Evolutionary conservation across 2,888 invertebrate genomes (phyloP).

Genomic region (Venusia cambrica): DNA sequence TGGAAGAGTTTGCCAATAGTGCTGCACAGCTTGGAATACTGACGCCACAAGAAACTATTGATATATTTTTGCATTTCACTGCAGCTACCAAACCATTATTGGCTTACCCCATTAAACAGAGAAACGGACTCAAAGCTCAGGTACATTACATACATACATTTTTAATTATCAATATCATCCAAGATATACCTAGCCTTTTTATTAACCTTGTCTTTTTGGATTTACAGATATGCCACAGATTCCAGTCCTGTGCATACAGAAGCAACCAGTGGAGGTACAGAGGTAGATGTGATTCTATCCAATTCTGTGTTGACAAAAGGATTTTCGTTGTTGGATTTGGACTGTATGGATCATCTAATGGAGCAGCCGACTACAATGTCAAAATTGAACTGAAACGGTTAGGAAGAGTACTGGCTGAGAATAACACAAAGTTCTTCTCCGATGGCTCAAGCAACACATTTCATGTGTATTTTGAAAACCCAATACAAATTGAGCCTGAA

Average conservation of each 20-base stretch:
- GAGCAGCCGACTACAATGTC: slow-evolving; percentile 96
- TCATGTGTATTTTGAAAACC: slow-evolving; percentile 90
- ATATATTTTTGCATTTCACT: slow-evolving; percentile 97
- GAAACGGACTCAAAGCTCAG: slow-evolving; percentile 94
- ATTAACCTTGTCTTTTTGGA: slow-evolving; percentile 27
- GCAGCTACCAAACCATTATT: slow-evolving; percentile 92
- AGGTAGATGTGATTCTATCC: slow-evolving; percentile 97
- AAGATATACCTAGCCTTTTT: too few species aligned
- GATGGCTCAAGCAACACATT: slow-evolving; percentile 98
- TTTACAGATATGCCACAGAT: slow-evolving; percentile 96
- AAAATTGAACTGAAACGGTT: slow-evolving; percentile 96
- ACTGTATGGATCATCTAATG: slow-evolving; percentile 96
- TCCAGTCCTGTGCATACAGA: slow-evolving; percentile 97
- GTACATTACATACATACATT: too few species aligned
- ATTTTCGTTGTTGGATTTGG: slow-evolving; percentile 98
- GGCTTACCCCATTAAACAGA: slow-evolving; percentile 89
- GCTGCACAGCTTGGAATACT: slow-evolving; percentile 96
- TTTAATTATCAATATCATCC: too few species aligned
- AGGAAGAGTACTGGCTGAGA: slow-evolving; percentile 93
- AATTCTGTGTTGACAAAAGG: slow-evolving; percentile 96
- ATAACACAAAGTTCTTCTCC: slow-evolving; percentile 96
- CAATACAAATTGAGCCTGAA: slow-evolving; percentile 95
- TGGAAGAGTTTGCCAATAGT: slow-evolving; percentile 95
- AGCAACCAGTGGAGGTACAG: slow-evolving; percentile 99
- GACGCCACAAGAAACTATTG: slow-evolving; percentile 95